phyloP scores from a whole-genome alignment of 2,888 invertebrate species.

The Meteorus colon region DNA sequence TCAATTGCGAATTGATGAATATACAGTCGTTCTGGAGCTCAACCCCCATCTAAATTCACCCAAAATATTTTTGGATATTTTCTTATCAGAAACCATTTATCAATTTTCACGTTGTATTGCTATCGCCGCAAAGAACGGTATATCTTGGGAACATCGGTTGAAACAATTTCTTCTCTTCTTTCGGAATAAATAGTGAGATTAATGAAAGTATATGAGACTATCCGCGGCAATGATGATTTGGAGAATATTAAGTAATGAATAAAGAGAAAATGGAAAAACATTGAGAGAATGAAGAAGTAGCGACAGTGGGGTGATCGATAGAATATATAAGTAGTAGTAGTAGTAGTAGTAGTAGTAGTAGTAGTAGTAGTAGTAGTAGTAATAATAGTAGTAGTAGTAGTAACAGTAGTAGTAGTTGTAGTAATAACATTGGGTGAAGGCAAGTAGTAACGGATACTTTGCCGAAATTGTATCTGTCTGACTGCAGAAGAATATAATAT shows the following conservation, averaged over 20 bases:
- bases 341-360: neutral
- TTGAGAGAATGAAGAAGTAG: neutral
- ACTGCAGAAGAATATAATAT: conserved; percentile 15
- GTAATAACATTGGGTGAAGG: conserved; percentile 1
- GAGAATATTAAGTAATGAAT: conserved; percentile 1
- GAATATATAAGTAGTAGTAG: neutral
- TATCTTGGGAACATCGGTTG: neutral
- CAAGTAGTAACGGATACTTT: conserved; percentile 18
- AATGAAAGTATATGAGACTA: neutral
- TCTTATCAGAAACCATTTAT: neutral
- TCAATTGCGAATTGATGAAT: neutral
- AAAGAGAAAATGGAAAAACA: neutral
- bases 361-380: neutral
- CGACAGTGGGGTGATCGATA: neutral
- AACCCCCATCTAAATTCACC: neutral
- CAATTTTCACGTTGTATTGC: neutral
- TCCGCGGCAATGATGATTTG: neutral
- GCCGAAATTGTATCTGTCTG: conserved; percentile 19
- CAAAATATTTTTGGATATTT: neutral
- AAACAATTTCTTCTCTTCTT: conserved; percentile 19
- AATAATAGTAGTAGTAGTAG: conserved; percentile 10
- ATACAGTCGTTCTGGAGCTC: neutral
- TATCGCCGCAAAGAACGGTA: neutral
- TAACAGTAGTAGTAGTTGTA: conserved; percentile 10
- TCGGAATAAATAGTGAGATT: conserved; percentile 22